A percentile compares a stretch with the other conserved stretches of the same genome.
Conservation (phyloP, 2,888 invertebrate species). For the Syritta pipiens region DNA sequence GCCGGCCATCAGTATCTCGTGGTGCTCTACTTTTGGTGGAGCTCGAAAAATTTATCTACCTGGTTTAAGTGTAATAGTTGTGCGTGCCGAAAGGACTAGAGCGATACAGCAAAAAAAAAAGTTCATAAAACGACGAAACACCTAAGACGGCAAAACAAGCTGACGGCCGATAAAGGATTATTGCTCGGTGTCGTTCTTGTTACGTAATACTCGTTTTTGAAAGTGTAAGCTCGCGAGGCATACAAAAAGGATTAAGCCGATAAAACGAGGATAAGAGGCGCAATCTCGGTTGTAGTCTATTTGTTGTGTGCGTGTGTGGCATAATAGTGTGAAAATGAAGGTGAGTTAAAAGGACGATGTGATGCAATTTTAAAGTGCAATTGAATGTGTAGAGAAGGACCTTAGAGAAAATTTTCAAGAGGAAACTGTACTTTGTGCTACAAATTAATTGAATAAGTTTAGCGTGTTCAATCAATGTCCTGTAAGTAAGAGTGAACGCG, state of each 20-base stretch:
- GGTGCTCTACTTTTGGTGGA: conserved; percentile 79
- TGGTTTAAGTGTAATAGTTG: conserved; percentile 39
- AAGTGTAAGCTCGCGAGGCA: conserved; percentile 37
- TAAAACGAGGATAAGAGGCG: conserved; percentile 24
- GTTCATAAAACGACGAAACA: background rate
- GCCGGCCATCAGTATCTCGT: conserved; percentile 79
- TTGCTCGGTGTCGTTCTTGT: conserved; percentile 42
- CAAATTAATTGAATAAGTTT: no score
- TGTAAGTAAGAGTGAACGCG: no score
- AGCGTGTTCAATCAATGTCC: no score
- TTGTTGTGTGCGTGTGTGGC: conserved; percentile 50
- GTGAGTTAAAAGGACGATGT: conserved; percentile 69
- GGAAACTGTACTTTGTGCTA: no score
- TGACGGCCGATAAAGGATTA: conserved; percentile 55
- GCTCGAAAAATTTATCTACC: conserved; percentile 69
- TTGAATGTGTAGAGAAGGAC: no score
- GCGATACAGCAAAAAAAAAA: background rate
- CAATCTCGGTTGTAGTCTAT: conserved; percentile 6
- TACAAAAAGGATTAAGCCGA: conserved; percentile 20
- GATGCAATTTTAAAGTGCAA: background rate
- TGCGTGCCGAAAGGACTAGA: conserved; percentile 28
- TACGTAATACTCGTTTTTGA: conserved; percentile 42
- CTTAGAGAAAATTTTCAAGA: background rate
- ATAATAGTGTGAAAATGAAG: conserved; percentile 70
- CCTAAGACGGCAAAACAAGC: background rate